Conservation (phyloP, 2,888 invertebrate species). For the Encarsia formosa region DNA sequence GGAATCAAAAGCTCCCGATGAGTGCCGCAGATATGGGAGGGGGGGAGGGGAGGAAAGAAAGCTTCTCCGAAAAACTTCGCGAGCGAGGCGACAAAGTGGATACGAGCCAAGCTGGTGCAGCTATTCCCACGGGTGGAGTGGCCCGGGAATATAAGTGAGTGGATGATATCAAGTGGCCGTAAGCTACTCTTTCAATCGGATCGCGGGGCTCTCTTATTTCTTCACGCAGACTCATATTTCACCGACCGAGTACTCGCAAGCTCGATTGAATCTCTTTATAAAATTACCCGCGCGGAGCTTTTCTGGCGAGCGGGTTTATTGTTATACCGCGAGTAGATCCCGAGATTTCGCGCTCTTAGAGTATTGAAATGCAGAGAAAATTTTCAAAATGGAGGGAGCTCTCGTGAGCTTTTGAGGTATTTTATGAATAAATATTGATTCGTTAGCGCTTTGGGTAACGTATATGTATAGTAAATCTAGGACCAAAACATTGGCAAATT, state of each 20-base stretch:
- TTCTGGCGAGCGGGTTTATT: background rate
- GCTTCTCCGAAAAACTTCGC: background rate
- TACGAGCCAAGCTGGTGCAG: background rate
- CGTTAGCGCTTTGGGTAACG: too few species aligned
- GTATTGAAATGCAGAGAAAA: background rate
- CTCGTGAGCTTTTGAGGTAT: too few species aligned
- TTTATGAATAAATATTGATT: too few species aligned
- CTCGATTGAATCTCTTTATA: constrained; percentile 46
- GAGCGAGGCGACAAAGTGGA: constrained; percentile 13
- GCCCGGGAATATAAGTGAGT: constrained; percentile 33
- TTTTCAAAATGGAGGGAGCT: background rate
- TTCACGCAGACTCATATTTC: constrained; percentile 46
- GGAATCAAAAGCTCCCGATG: constrained; percentile 18
- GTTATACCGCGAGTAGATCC: background rate
- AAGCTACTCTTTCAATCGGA: constrained; percentile 44
- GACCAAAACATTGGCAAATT: too few species aligned
- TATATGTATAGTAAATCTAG: too few species aligned
- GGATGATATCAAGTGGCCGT: constrained; percentile 38
- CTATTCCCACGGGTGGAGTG: constrained; percentile 15
- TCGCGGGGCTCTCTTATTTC: constrained; percentile 41
- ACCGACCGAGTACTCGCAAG: constrained; percentile 23
- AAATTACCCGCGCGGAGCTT: constrained; percentile 36
- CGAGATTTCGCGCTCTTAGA: background rate
- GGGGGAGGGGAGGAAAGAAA: background rate
- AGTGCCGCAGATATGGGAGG: constrained; percentile 12